Base-by-base conservation (phyloP, 2,113 vertebrate genomes). In the Sylvilagus bachmani region DNA sequence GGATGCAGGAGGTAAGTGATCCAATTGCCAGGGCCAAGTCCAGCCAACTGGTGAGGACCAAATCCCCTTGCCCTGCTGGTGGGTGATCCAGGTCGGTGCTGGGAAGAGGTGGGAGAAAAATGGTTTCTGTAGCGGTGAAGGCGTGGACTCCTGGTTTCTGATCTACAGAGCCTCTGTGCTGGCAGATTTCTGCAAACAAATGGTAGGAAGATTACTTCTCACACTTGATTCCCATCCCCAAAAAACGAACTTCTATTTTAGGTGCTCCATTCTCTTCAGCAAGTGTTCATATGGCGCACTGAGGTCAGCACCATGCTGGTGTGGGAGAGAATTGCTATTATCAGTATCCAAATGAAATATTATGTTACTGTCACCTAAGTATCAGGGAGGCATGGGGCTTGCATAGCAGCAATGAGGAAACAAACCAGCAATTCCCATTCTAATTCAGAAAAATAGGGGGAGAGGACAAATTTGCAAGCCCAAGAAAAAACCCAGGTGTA, bases 181-280 rank as follows among this genome's bases (percentile, higher is more conserved):
- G 51, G 66, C 36, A 66, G 51, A 12, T 92, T 75, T 84, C 55
- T 95, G 51, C 33, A 95, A 93, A 89, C 61, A 84, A 71, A 94
- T 78, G 53, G 71, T 84, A 84, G 80, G 71, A 97, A 75, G 61
- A 84, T 91, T 22, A 12, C 67, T 91, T 96, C 86, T 89, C 91
- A 84, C 71, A 80, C 73, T 89, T 84, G 87, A 78, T 89, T 87
- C 51, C 75, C 74, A 78, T 66, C 81, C 38, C 61, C 71, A 84
- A 55, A 85, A 96, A 94, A 93, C 55, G 19, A 77, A 58, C 38
- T 87, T 94, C 93, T 94, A 90, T 90, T 94, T 91, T 74, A 78
- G 64, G 77, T 51, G 29, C 66, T 93, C 51, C 6, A 31, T 88
- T 93, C 61, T 93, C 82, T 86, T 93, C 77, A 87, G 62, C 82